Conservation (phyloP, 2,113 vertebrate genomes). For the Chauna torquata region DNA sequence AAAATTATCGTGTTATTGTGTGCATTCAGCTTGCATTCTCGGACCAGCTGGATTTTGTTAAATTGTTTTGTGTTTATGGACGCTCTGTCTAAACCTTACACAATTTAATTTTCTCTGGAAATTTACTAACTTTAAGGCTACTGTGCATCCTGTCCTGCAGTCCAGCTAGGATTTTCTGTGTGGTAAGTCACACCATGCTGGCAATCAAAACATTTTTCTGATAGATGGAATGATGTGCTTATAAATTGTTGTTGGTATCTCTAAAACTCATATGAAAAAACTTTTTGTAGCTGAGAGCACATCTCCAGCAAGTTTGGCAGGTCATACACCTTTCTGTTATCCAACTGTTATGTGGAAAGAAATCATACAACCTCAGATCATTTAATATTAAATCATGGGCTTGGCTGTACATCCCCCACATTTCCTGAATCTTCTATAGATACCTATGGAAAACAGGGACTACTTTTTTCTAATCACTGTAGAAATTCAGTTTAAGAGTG, state of each 20-base stretch:
- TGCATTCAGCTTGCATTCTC: slow-evolving; percentile 8
- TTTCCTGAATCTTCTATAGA: background rate
- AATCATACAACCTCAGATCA: background rate
- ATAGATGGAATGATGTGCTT: background rate
- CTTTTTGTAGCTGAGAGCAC: background rate
- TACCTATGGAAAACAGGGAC: background rate
- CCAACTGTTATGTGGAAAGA: background rate
- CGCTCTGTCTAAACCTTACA: slow-evolving; percentile 24
- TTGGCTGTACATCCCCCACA: background rate
- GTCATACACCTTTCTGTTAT: background rate
- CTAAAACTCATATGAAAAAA: background rate
- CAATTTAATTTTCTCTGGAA: slow-evolving; percentile 38
- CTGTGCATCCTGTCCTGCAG: background rate
- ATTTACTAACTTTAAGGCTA: slow-evolving; percentile 28
- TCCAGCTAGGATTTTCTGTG: background rate
- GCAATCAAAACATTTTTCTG: background rate
- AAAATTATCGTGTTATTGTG: slow-evolving; percentile 15
- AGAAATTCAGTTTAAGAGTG: background rate
- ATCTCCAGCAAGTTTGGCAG: slow-evolving; percentile 6
- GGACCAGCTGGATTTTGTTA: slow-evolving; percentile 29
- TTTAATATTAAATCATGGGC: background rate
- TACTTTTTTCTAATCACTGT: background rate
- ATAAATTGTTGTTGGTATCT: background rate
- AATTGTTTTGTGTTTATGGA: slow-evolving; percentile 37
- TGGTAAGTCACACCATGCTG: background rate